Base-by-base conservation (phyloP, 2,797 vertebrate genomes). In the Orientallactaga sibirica region DNA sequence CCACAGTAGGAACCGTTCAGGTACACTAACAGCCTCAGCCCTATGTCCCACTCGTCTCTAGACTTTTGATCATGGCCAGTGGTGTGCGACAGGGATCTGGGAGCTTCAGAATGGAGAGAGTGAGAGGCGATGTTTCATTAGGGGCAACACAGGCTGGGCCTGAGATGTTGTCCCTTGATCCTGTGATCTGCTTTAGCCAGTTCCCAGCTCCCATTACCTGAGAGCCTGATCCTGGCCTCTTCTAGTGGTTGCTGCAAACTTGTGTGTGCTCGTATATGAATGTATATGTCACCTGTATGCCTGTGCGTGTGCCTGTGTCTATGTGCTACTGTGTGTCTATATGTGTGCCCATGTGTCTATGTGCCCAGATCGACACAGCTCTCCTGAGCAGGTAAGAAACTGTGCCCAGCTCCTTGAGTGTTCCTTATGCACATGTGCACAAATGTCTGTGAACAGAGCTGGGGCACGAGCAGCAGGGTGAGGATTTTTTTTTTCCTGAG, bases 141-240 rank as follows among this genome's bases (percentile, higher is more conserved):
- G 77, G 77, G 43, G 52, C 1, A 37, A 14, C 12, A 25, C 14
- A 33, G 61, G 68, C 37, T 41, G 55, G 27, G 29, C 25, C 66
- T 2, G 4, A 6, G 12, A 18, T 48, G 25, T 52, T 58, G 18
- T 64, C 71, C 41, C 62, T 29, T 19, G 25, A 37, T 19, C 33
- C 2, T 12, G 58, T 2, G 25, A 73, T 1, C 11, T 24, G 3
- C 19, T 37, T 52, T 29, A 66, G 64, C 37, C 41, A 19, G 80
- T n/a, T 33, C 64, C 41, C 67, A 20, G n/a, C 14, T 43, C 33
- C 52, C 0, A 55, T 37, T 33, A 41, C 27, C 52, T 16, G 7
- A 71, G 78, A 73, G 22, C 15, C n/a, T 1, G 14, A 3, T n/a
- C n/a, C 27, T 0, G 12, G 11, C 1, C 25, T 29, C 24, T 86